Percentiles rank a stretch among this genome's conserved stretches.
Conservation (phyloP, 2,888 invertebrate genomes). For the Dryobotodes eremita region DNA sequence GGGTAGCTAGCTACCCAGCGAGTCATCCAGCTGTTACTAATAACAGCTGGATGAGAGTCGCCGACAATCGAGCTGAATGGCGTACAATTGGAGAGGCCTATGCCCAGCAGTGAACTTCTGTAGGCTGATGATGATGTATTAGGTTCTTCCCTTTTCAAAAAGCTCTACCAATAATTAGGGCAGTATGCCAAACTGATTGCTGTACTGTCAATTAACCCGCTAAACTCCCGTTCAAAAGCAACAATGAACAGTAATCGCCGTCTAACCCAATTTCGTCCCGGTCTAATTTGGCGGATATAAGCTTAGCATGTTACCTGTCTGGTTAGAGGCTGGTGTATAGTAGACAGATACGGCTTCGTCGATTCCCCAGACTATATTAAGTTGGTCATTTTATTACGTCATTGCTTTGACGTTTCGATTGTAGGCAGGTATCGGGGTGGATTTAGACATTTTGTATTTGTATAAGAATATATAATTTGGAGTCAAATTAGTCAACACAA, state of each 20-base stretch:
- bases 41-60: neutral
- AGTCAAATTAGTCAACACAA: neutral
- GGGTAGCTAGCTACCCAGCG: too few relatives aligned
- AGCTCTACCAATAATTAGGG: neutral
- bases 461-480: neutral
- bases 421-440: too few relatives aligned
- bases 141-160: neutral
- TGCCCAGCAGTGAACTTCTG: neutral
- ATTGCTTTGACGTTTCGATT: neutral
- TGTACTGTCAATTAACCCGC: slow-evolving; percentile 19
- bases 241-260: slow-evolving; percentile 45
- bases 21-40: too few relatives aligned
- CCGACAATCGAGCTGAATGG: too few relatives aligned
- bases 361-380: slow-evolving; percentile 27
- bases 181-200: slow-evolving; percentile 5
- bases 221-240: slow-evolving; percentile 33
- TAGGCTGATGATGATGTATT: neutral
- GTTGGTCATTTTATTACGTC: neutral
- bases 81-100: neutral
- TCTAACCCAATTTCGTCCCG: slow-evolving; percentile 35
- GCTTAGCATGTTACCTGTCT: slow-evolving; percentile 61
- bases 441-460: neutral
- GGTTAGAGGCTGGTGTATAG: slow-evolving; percentile 44
- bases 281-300: slow-evolving; percentile 54
- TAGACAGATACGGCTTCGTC: slow-evolving; percentile 35